Conservation (phyloP, 2,797 vertebrate genomes). For the Leuciscus waleckii region DNA sequence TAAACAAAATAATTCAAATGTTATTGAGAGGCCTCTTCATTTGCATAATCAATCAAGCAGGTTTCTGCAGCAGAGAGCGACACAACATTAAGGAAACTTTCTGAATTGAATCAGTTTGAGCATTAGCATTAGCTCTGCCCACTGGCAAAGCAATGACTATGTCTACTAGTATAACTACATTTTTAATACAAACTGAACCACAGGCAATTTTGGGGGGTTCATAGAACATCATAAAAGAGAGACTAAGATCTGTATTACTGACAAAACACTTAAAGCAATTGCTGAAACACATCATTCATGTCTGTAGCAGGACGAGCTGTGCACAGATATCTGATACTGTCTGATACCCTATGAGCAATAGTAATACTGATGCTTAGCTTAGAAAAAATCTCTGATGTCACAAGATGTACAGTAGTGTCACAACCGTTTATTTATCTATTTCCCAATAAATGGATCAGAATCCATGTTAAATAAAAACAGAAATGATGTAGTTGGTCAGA, state of each 20-base stretch:
- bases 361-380: conserved; percentile 10
- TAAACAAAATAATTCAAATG: conserved; percentile 46
- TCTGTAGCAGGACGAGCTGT: conserved; percentile 1
- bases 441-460: not conserved
- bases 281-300: conserved; percentile 1
- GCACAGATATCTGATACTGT: not conserved
- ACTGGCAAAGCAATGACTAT: conserved; percentile 40
- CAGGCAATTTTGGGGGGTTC: not conserved
- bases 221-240: conserved; percentile 13
- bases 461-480: not conserved
- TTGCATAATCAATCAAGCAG: conserved; percentile 49
- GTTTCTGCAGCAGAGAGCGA: conserved; percentile 41
- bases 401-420: not conserved
- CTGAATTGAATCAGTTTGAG: conserved; percentile 34
- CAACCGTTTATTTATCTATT: not conserved
- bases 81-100: conserved; percentile 35
- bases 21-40: conserved; percentile 36
- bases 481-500: not conserved
- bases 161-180: conserved; percentile 11
- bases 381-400: conserved; percentile 4
- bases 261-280: conserved; percentile 5
- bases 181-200: conserved; percentile 39
- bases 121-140: conserved; percentile 39
- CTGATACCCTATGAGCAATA: not conserved
- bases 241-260: not conserved